Evolutionary conservation across 2,113 vertebrate species (phyloP).

Genomic region (Toxotes jaculatrix): DNA sequence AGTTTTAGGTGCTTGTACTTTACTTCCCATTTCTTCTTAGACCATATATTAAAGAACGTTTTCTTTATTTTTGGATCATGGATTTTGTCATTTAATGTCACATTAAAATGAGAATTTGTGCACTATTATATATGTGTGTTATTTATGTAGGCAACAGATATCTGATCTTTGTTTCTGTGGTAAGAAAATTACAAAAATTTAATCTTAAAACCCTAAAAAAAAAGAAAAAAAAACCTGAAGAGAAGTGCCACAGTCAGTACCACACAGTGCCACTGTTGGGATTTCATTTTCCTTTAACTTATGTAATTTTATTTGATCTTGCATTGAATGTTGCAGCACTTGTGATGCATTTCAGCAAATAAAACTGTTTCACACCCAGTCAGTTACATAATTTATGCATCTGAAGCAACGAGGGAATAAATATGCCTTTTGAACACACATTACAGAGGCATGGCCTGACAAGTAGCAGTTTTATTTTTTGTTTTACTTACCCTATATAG

Average conservation of each 20-base stretch:
- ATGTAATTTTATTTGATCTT: conserved; percentile 54
- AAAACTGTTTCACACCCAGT: conserved; percentile 70
- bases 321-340: conserved; percentile 44
- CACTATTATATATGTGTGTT: background rate
- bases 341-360: conserved; percentile 68
- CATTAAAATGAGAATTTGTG: background rate
- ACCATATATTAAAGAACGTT: background rate
- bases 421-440: conserved; percentile 77
- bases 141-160: background rate
- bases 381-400: conserved; percentile 78
- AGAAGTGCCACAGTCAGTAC: background rate
- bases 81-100: background rate
- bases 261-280: background rate
- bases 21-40: background rate
- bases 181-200: background rate
- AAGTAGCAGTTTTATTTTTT: conserved; percentile 72
- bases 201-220: background rate
- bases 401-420: conserved; percentile 71
- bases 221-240: background rate
- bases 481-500: conserved; percentile 60
- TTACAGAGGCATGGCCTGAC: conserved; percentile 76
- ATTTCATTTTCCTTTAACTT: conserved; percentile 49
- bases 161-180: background rate
- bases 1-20: background rate
- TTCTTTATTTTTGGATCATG: background rate